These are phyloP conservation scores for Anguilla marmorata DNA, from an alignment of 2,797 vertebrate species.

Conservation along the genomic window DNA sequence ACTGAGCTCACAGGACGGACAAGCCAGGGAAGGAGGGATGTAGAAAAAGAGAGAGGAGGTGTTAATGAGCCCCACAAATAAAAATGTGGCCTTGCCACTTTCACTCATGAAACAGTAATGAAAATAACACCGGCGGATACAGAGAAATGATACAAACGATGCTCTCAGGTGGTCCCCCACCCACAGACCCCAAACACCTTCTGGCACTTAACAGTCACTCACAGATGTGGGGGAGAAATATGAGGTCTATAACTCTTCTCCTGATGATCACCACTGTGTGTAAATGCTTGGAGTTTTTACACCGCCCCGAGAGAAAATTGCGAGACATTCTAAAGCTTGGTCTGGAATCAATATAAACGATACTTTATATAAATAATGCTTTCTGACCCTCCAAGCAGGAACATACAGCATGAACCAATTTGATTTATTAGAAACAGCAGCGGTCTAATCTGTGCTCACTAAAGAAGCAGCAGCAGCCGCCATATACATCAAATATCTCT, in stretches of 20 bases:
- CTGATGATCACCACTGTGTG: not conserved
- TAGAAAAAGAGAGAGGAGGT: not conserved
- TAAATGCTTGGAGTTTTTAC: not conserved
- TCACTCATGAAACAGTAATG: not conserved
- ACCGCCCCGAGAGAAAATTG: not conserved
- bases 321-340: not conserved
- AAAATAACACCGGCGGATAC: not conserved
- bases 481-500: not conserved
- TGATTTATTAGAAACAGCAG: conserved; percentile 1
- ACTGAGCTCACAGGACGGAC: not conserved
- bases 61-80: not conserved
- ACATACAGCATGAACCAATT: not conserved
- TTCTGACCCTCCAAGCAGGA: not conserved
- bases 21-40: not conserved
- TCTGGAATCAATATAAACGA: not conserved
- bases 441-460: not conserved
- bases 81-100: not conserved
- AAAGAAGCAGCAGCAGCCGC: not conserved
- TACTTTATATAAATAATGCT: not conserved
- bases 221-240: not conserved
- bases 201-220: not conserved
- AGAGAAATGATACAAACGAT: not conserved
- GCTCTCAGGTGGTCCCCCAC: not conserved
- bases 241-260: not conserved
- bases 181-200: not conserved